A percentile compares a stretch with the other conserved stretches of the same genome.
Evolutionary conservation across 2,113 vertebrate species (phyloP).

Genomic region (Corapipo altera): DNA sequence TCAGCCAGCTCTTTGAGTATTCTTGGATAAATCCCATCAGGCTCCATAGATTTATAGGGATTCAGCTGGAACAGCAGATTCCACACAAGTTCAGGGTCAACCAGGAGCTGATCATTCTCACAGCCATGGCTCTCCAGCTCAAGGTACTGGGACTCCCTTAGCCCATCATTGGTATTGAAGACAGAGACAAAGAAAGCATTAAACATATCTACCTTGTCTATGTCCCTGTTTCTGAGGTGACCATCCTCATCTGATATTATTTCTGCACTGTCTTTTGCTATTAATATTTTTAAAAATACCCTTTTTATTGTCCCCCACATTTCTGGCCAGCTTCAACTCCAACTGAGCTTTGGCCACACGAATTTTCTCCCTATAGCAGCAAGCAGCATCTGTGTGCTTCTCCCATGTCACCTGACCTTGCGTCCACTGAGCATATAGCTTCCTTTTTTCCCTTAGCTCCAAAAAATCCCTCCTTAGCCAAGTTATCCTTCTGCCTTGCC

Average conservation of each 20-base stretch:
- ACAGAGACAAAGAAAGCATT: background rate
- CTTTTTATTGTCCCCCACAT: background rate
- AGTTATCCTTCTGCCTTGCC: background rate
- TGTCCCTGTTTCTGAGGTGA: background rate
- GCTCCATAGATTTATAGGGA: background rate
- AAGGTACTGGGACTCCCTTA: background rate
- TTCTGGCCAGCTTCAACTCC: background rate
- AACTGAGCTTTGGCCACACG: background rate
- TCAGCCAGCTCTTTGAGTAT: background rate
- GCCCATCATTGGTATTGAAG: background rate
- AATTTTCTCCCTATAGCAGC: background rate
- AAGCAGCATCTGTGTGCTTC: background rate
- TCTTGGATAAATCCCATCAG: background rate
- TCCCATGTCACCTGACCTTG: background rate
- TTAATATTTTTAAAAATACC: background rate
- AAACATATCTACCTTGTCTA: background rate
- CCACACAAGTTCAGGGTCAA: background rate
- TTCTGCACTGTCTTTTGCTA: background rate
- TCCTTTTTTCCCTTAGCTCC: background rate
- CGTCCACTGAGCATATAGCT: background rate
- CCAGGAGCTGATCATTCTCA: background rate
- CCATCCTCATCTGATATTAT: background rate
- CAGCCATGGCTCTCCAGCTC: background rate
- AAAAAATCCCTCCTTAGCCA: background rate
- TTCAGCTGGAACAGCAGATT: background rate